A percentile compares a stretch with the other conserved stretches of the same genome.
phyloP scores from a whole-genome alignment of 2,888 invertebrate species.

The Glomeris marginata region DNA sequence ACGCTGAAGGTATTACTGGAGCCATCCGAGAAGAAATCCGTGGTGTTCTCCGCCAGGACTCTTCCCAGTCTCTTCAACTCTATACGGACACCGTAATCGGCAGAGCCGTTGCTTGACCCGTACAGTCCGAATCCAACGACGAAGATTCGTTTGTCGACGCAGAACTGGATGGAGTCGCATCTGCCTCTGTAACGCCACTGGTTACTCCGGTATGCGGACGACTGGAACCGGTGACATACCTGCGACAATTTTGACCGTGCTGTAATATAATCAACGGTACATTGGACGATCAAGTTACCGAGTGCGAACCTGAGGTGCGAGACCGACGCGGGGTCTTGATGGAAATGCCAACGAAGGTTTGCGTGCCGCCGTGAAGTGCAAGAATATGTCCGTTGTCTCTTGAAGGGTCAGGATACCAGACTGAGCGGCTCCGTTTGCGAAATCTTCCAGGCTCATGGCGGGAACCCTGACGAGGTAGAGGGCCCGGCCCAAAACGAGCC shows the following conservation, averaged over 20 bases:
- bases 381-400: conserved; percentile 56
- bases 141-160: conserved; percentile 87
- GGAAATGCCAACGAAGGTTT: conserved; percentile 57
- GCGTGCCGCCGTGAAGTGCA: conserved; percentile 56
- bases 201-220: conserved; percentile 89
- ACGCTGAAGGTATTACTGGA: conserved; percentile 92
- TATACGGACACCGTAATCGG: conserved; percentile 86
- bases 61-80: conserved; percentile 77
- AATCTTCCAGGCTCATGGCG: conserved; percentile 71
- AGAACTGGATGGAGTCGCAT: conserved; percentile 93
- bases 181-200: conserved; percentile 95
- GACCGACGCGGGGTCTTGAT: conserved; percentile 52
- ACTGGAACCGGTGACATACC: conserved; percentile 90
- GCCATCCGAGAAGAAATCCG: conserved; percentile 90
- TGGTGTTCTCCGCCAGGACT: conserved; percentile 76
- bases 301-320: no score
- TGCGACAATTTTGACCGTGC: no score
- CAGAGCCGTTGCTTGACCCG: conserved; percentile 89
- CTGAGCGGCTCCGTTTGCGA: conserved; percentile 59
- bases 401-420: conserved; percentile 57
- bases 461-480: conserved; percentile 62
- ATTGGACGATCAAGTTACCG: no score
- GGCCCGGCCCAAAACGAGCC: conserved; percentile 50
- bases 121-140: conserved; percentile 91
- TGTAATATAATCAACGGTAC: no score